These are phyloP conservation scores for Actenoides lindsayi DNA, from an alignment of 2,113 vertebrate genomes.

Conservation along the genomic window DNA sequence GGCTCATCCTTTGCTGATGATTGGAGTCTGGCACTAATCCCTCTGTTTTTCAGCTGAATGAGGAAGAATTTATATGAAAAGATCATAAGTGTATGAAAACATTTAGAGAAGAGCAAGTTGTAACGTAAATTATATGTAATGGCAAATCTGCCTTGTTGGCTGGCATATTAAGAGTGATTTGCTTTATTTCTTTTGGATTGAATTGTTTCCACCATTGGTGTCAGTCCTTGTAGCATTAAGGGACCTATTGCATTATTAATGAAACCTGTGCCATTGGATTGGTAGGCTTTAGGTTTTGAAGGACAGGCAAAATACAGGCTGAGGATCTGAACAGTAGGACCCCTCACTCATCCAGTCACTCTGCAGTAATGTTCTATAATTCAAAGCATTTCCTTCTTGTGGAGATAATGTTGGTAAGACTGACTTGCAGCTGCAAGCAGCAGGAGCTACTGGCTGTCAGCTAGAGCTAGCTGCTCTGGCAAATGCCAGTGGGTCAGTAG, in stretches of 20 bases:
- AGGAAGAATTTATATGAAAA: slow-evolving; percentile 30
- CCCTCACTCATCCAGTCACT: neutral
- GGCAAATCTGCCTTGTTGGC: slow-evolving; percentile 34
- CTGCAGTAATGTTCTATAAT: neutral
- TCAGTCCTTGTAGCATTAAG: neutral
- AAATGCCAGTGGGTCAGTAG: neutral
- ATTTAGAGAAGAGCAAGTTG: slow-evolving; percentile 43
- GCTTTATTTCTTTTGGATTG: slow-evolving; percentile 11
- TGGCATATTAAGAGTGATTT: neutral
- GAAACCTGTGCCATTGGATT: neutral
- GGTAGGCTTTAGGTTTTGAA: neutral
- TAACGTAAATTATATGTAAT: slow-evolving; percentile 48
- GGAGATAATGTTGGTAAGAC: neutral
- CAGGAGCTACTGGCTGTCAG: neutral
- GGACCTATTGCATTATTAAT: neutral
- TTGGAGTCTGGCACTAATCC: slow-evolving; percentile 8
- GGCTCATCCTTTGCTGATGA: neutral
- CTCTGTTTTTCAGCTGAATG: neutral
- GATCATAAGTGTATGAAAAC: slow-evolving; percentile 19
- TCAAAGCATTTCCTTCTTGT: neutral
- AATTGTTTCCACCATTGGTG: slow-evolving; percentile 16
- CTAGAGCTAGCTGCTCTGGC: neutral
- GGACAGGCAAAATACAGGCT: neutral
- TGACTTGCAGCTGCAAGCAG: neutral
- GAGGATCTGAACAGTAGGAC: neutral